Evolutionary conservation across 64 coral and sea anemone genomes (phyloP), one percentile per base, ranked within the genome.

Genomic region (Montipora foliosa): DNA sequence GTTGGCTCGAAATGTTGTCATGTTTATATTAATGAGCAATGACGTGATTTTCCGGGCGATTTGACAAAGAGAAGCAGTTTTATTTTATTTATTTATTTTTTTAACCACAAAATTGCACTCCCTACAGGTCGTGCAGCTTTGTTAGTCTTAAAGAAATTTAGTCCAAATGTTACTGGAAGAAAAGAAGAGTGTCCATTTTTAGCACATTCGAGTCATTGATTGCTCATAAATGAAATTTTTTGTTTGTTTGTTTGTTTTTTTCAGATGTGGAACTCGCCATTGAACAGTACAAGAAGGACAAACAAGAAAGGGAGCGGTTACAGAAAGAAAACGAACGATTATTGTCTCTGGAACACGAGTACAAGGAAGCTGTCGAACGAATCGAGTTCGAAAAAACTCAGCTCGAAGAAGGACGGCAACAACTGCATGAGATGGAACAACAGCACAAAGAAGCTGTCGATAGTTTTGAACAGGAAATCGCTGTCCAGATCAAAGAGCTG

Each of bases 261-360:
- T 6, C 19, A 99, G 98, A 99, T 94, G 98, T 99, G 11, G 98
- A 99, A 13, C 90, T 99, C 5, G 98, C 98, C 12, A 94, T 99
- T 11, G 98, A 99, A n/a, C 98, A 99, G 29, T 94, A 94, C 84
- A 99, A 96, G 50, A 91, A 88, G 86, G 98, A 99, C 76, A 89
- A 93, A 67, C 92, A 99, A 76, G 98, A 99, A 81, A 81, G 95
- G 25, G 98, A 99, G 16, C 69, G 98, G 87, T 75, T 99, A 0
- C 91, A 94, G 61, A 93, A 96, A 92, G 98, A 99, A 67, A 99
- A 99, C 86, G 89, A 89, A 76, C 95, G 98, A 3, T 81, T 99
- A 24, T 84, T 94, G 66, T 87, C 92, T 6, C 79, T 96, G 24
- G 98, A 99, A 81, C 83, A 86, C 24, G 91, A 99, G 25, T 96